Evolutionary conservation across 2,888 invertebrate genomes (phyloP), one percentile per base, ranked within the genome.

Genomic region (Glyphotaelius pellucidus): DNA sequence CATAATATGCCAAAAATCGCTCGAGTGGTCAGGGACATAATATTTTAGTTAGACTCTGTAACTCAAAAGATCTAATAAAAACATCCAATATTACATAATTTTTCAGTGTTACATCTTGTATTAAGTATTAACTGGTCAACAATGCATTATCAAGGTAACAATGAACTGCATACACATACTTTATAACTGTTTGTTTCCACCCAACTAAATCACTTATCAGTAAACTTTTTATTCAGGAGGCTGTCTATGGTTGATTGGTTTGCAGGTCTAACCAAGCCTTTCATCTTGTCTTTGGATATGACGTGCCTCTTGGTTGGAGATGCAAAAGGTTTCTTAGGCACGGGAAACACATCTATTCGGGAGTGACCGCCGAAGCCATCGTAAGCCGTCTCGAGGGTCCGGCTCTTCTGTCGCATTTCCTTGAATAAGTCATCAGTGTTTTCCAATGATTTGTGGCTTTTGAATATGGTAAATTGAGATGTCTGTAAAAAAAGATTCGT

Each of bases 301-400:
- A 47, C 30, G 12, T 89, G 89, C 52, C 47, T 92, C 19, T 7
- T 84, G 32, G 47, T 35, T 3, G 92, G 11, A 11, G 80, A n/a
- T 31, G 80, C 35, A 30, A 32, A n/a, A 19, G 67, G 3, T 81
- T 87, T 92, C 7, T 35, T 90, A 11, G 84, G 67, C 11, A 42
- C 47, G 3, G 97, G 96, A 94, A 96, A 96, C 0, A 94, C 94
- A 85, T 96, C 96, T 7, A 95, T 94, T 94, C 96, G 96, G 0
- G 96, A 96, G 93, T 96, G 96, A 1, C 97, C 96, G 0, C 97
- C 97, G 14, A 97, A 94, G 0, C 97, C 97, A 93, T 97, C 95
- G 90, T 96, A 97, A 0, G 95, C 94, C 0, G 95, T 94, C 89
- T 95, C 94, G n/a, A 94, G 93, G 4, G 92, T 83, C 35, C 93